Base-by-base conservation (phyloP, 2,113 vertebrate species). In the Gambusia affinis region DNA sequence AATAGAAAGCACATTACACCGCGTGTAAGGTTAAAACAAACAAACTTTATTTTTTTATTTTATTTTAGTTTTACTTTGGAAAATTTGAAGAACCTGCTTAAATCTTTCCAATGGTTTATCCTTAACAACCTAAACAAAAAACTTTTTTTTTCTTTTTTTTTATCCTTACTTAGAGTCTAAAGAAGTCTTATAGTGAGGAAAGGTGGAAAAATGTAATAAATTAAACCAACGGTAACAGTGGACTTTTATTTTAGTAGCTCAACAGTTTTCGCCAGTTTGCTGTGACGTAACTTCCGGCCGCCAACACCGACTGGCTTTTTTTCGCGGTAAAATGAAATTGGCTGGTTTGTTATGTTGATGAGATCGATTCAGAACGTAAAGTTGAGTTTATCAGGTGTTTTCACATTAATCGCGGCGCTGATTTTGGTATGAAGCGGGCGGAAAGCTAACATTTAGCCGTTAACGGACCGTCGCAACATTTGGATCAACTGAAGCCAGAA, bases 251-350 rank as follows among this genome's bases (percentile, higher is more conserved):
- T 57, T n/a, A 10, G 51, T 3, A 8, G 11, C 1, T 1, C 12
- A 1, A 6, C 1, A 1, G 17, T 60, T 82, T 91, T 79, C 80
- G 74, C 28, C 63, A n/a, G 0, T 28, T 1, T 12, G 5, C 6
- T 15, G 11, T 85, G 80, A 87, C 82, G 87, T 17, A 12, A 29
- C 0, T 76, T 92, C 89, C 87, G 76, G 68, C 87, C 87, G 91
- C 91, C 85, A 89, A 88, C 71, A n/a, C 3, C 1, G 11, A n/a
- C n/a, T 22, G 39, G 63, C 1, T 0, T 57, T 90, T 15, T 93
- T 91, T 89, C 91, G 92, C 92, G 92, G 90, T 75, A 92, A 93
- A 93, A 83, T 88, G 84, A 78, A 86, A 81, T 2, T 14, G 6
- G 8, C 0, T 0, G 27, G 6, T 62, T 17, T 2, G 35, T 37